Percentiles rank a stretch among this genome's conserved stretches.
Evolutionary conservation across 2,888 invertebrate species (phyloP).

Genomic region (Trachelus troglodyta): DNA sequence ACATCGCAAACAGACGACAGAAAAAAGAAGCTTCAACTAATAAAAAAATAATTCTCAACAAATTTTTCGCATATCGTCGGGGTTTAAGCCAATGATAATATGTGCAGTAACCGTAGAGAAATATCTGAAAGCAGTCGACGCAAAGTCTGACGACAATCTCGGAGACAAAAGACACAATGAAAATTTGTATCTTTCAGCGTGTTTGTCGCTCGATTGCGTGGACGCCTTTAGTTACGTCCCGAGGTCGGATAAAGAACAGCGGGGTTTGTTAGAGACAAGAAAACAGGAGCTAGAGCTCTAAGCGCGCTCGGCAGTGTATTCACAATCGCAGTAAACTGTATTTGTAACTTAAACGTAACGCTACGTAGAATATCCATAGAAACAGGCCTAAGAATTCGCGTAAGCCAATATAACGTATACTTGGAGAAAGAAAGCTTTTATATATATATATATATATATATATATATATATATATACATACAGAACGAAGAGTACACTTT

Average conservation of each 20-base stretch:
- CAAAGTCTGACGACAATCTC: background rate
- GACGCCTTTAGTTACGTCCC: background rate
- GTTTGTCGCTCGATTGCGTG: background rate
- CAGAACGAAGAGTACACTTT: too few relatives aligned
- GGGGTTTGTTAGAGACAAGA: constrained; percentile 16
- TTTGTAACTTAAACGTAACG: constrained; percentile 56
- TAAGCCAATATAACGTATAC: too few relatives aligned
- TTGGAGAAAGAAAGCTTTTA: too few relatives aligned
- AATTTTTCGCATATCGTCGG: constrained; percentile 24
- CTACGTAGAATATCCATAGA: constrained; percentile 40
- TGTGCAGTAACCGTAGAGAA: too few relatives aligned
- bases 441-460: too few relatives aligned
- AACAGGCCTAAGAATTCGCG: constrained; percentile 19
- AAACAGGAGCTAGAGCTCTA: constrained; percentile 58
- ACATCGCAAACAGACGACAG: constrained; percentile 58
- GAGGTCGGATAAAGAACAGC: constrained; percentile 3
- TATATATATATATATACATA: too few relatives aligned
- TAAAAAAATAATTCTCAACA: constrained; percentile 32
- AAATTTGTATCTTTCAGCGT: background rate
- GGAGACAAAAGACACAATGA: background rate
- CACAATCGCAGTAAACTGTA: constrained; percentile 61
- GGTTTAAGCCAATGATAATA: background rate
- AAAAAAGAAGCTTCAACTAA: constrained; percentile 50
- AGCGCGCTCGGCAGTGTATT: constrained; percentile 66
- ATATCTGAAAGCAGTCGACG: background rate